Evolutionary conservation across 1,140 invertebrate species (phyloP).

Genomic region (Varroa destructor): DNA sequence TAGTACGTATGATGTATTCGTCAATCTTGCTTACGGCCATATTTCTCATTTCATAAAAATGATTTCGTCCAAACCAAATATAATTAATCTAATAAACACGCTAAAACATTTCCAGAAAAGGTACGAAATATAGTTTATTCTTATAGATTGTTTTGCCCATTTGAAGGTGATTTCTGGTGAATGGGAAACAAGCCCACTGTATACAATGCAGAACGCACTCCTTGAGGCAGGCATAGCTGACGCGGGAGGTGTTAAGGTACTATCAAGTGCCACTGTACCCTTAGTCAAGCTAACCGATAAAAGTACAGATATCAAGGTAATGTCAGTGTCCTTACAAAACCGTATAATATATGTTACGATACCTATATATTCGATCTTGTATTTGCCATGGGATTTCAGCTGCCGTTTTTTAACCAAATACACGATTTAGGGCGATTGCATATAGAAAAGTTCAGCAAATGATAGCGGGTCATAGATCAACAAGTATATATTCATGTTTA

Average conservation of each 20-base stretch:
- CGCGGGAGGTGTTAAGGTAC: slow-evolving; percentile 73
- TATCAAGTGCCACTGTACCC: slow-evolving; percentile 89
- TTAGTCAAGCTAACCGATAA: slow-evolving; percentile 95
- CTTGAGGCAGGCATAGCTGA: slow-evolving; percentile 74
- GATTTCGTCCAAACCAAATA: too few relatives aligned
- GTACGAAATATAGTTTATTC: slow-evolving; percentile 26
- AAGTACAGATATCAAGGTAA: slow-evolving; percentile 67
- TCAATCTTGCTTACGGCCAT: background rate
- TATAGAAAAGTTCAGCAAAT: too few relatives aligned
- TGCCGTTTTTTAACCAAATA: too few relatives aligned
- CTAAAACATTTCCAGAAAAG: too few relatives aligned
- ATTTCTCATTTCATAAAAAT: background rate
- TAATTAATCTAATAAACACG: too few relatives aligned
- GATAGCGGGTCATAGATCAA: too few relatives aligned
- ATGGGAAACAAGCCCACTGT: slow-evolving; percentile 77
- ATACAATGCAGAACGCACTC: slow-evolving; percentile 74
- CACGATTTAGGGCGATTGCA: too few relatives aligned
- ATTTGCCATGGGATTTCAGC: too few relatives aligned
- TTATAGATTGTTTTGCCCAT: slow-evolving; percentile 56
- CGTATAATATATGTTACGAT: too few relatives aligned
- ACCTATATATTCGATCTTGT: too few relatives aligned
- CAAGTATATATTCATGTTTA: too few relatives aligned
- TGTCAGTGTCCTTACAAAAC: background rate
- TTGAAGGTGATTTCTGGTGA: slow-evolving; percentile 90
- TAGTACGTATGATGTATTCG: slow-evolving; percentile 30